Conservation (phyloP, 1,140 invertebrate species). For the Sinonovacula constricta region DNA sequence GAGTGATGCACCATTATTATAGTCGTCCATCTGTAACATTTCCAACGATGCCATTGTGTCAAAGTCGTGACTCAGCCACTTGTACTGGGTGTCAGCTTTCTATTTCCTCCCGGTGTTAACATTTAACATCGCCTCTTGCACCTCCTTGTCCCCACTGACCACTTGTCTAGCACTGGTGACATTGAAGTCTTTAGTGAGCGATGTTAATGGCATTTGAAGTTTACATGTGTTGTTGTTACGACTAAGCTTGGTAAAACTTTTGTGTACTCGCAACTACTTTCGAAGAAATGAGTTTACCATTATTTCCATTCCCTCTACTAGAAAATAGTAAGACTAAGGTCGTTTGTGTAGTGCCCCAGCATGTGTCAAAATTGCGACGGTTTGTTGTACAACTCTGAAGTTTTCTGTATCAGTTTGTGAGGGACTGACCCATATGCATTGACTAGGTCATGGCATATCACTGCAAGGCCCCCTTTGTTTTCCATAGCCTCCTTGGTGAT, state of each 20-base stretch:
- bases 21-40: too few relatives aligned
- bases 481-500: conserved; percentile 27
- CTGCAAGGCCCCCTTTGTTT: conserved; percentile 38
- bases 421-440: conserved; percentile 49
- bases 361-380: conserved; percentile 4
- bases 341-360: conserved; percentile 26
- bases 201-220: conserved; percentile 15
- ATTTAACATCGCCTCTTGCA: conserved; percentile 2
- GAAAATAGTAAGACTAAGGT: too few relatives aligned
- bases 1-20: not conserved
- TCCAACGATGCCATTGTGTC: too few relatives aligned
- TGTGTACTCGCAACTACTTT: conserved; percentile 28
- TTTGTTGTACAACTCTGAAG: conserved; percentile 37
- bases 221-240: conserved; percentile 16
- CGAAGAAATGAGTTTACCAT: conserved; percentile 10
- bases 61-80: too few relatives aligned
- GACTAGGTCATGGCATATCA: conserved; percentile 55
- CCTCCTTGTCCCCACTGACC: conserved; percentile 31
- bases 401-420: conserved; percentile 30
- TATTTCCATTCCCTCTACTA: too few relatives aligned
- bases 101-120: conserved; percentile 20
- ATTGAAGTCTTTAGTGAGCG: conserved; percentile 39
- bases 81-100: conserved; percentile 5
- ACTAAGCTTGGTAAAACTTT: conserved; percentile 31
- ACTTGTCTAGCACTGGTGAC: too few relatives aligned